Base-by-base conservation (phyloP, 1,140 invertebrate species). In the Ectropis grisescens region DNA sequence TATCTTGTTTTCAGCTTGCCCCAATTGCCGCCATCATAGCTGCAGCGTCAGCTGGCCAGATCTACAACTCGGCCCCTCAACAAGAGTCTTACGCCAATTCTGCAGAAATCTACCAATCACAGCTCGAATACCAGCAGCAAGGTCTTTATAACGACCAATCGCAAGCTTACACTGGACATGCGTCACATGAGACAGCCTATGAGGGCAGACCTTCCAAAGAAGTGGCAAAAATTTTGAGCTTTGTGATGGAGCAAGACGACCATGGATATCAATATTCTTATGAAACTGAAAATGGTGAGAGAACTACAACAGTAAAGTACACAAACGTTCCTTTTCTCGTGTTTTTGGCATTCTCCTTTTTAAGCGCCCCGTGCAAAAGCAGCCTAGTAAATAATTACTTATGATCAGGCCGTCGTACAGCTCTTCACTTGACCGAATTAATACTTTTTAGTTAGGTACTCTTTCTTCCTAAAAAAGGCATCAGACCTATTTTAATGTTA, bases 201-300 rank as follows among this genome's bases (percentile, higher is more conserved):
- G 38, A 50, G 5, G 36, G 15, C 13, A 44, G 49, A 12, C 52
- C 43, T 4, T 39, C 47, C 3, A 4, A 57, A 70, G 31, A 66
- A 64, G 27, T 29, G 0, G 67, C 69, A 0, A 75, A 50, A 32
- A 75, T 76, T 7, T 16, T 75, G 5, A 52, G 44, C 9, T 61
- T 57, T 14, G 41, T 65, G 2, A 47, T 38, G 0, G 58, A 76
- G 16, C 61, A 53, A 3, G 38, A 68, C 16, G 62, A 48, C 5
- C 61, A 75, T 11, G 48, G 34, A 12, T 80, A 76, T 19, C 48
- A 67, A 2, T 80, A 76, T 29, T 41, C 51, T n/a, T 80, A 55
- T 56, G 65, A 75, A 33, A 72, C 71, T 33, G 75, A 80, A 33
- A 79, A 79, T 37, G 74, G 74, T 75, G 15, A 62, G 51, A n/a